Evolutionary conservation across 53 echinoderm and acorn worm genomes (phyloP).

Genomic region (Echinometra lucunter): DNA sequence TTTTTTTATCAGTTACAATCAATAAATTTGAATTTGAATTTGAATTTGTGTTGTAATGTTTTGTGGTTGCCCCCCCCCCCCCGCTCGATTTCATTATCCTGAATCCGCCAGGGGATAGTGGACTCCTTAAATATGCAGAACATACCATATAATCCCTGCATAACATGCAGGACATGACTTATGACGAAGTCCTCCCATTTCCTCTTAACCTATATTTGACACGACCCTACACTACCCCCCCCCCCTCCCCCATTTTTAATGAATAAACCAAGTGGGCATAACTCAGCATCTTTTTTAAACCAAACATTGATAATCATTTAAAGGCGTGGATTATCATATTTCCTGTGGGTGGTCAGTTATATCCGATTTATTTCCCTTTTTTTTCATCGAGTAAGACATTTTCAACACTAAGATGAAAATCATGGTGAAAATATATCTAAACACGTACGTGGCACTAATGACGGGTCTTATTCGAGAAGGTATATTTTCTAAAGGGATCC

Average conservation of each 20-base stretch:
- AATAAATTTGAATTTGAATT: too few relatives aligned
- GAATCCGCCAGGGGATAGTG: too few relatives aligned
- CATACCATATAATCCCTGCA: neutral
- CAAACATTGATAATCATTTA: constrained; percentile 11
- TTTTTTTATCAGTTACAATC: too few relatives aligned
- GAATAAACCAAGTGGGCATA: neutral
- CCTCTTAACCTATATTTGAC: constrained; percentile 6
- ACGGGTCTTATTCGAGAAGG: neutral
- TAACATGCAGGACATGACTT: neutral
- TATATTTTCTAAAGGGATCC: too few relatives aligned
- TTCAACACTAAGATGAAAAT: neutral
- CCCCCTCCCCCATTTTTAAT: neutral
- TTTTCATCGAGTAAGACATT: neutral
- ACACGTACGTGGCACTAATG: neutral
- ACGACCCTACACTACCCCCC: neutral
- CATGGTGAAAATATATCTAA: neutral
- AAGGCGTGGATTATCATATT: constrained; percentile 28
- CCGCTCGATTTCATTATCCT: neutral
- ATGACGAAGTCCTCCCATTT: neutral
- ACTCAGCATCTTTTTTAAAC: constrained; percentile 13
- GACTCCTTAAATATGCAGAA: neutral
- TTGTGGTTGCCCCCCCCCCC: neutral
- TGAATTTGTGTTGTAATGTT: neutral
- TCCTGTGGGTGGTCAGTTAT: constrained; percentile 25
- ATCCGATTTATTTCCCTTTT: neutral